Evolutionary conservation across 2,797 vertebrate genomes (phyloP).

Genomic region (Sebastiscus tertius): DNA sequence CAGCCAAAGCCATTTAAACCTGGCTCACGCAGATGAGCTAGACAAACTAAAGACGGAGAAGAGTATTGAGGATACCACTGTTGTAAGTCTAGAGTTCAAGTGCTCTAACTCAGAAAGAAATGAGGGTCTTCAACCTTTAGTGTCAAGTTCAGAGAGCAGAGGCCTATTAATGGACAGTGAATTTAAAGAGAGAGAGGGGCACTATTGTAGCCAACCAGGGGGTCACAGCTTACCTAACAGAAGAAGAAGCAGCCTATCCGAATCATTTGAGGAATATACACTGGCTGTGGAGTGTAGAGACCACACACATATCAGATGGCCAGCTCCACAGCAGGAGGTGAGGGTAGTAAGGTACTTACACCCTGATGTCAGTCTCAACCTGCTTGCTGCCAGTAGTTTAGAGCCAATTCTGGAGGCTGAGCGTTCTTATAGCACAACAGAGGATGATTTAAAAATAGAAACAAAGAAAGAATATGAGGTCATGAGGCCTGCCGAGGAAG

Average conservation of each 20-base stretch:
- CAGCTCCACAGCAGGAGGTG: constrained; percentile 31
- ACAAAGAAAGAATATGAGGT: constrained; percentile 7
- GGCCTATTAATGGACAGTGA: constrained; percentile 14
- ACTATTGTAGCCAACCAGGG: background rate
- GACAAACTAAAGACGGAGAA: constrained; percentile 13
- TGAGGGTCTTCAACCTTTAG: constrained; percentile 8
- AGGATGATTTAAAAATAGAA: constrained; percentile 24
- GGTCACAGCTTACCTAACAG: constrained; percentile 6
- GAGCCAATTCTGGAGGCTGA: constrained; percentile 73
- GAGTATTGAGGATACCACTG: background rate
- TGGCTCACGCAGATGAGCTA: constrained; percentile 15
- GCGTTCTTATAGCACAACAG: constrained; percentile 9
- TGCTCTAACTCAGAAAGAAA: background rate
- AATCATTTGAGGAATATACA: constrained; percentile 17
- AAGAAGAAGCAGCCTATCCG: background rate
- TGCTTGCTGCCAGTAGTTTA: constrained; percentile 51
- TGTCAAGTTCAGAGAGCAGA: constrained; percentile 29
- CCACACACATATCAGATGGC: background rate
- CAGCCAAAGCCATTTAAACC: constrained; percentile 6
- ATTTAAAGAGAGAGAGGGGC: constrained; percentile 12
- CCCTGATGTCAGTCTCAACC: constrained; percentile 43
- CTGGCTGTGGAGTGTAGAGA: constrained; percentile 8
- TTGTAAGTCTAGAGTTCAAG: background rate
- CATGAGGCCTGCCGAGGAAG: constrained; percentile 44
- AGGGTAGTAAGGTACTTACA: constrained; percentile 22